Percentiles rank a stretch among this genome's conserved stretches.
phyloP scores from a whole-genome alignment of 2,888 invertebrate species.

The Ornithoptera priamus region DNA sequence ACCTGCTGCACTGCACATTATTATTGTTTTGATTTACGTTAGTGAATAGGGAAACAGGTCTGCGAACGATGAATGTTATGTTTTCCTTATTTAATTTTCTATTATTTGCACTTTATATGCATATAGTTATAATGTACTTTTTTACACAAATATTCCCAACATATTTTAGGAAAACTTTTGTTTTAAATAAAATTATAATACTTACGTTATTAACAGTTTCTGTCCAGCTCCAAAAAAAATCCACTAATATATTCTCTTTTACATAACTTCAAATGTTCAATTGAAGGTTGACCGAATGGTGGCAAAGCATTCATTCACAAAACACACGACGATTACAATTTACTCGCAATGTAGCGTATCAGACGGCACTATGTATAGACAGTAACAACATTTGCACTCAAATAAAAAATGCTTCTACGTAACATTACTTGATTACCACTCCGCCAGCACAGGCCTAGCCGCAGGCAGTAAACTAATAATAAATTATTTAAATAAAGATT shows the following conservation, averaged over 20 bases:
- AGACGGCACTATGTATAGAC: not conserved
- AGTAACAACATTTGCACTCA: not conserved
- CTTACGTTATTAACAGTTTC: no score
- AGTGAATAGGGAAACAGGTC: no score
- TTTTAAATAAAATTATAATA: no score
- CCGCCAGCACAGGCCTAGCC: not conserved
- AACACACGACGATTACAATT: not conserved
- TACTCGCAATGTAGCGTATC: not conserved
- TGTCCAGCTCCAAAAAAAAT: no score
- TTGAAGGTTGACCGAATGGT: not conserved
- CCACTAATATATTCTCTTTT: no score
- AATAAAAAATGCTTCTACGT: conserved; percentile 3
- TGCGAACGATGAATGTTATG: not conserved
- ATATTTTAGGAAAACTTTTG: no score
- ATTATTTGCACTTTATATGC: not conserved
- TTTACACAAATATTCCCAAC: no score
- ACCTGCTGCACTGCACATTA: no score
- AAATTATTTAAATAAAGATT: conserved; percentile 1
- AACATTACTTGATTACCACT: not conserved
- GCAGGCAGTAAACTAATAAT: not conserved
- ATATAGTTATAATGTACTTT: no score
- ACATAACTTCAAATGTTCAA: not conserved
- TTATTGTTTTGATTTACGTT: no score
- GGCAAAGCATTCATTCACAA: not conserved
- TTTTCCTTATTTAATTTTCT: not conserved